Base-by-base conservation (phyloP, 1,140 invertebrate genomes). In the Meloidogyne floridensis region DNA sequence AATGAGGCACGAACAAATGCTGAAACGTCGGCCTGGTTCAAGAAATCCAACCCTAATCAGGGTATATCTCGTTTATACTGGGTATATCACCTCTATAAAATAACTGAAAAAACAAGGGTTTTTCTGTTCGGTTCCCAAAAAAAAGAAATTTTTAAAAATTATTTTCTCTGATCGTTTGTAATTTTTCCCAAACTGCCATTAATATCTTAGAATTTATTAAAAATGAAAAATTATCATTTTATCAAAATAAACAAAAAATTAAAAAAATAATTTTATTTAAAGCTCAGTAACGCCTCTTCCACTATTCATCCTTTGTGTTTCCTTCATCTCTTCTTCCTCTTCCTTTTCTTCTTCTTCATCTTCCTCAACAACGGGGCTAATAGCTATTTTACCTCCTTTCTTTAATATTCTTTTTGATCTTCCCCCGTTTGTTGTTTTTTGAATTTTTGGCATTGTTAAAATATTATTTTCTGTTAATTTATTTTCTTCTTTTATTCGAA, bases 291-390 rank as follows among this genome's bases (percentile, higher is more conserved):
- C 72, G 0, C 72, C 72, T 54, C 72, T 74, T 18, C 53, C n/a
- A 54, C 72, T 54, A 74, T 3, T 5, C 13, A 32, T 32, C 32
- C 32, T 32, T 32, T 32, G 32, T 32, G 32, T 4, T 5, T 42
- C 18, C 13, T 78, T 70, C 11, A 32, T 32, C n/a, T 70, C 3
- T n/a, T 8, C 11, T 20, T 65, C 59, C 10, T 65, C 15, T n/a
- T 71, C 54, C 2, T 71, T n/a, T 20, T 79, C 77, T 11, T 79
- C 77, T 47, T 56, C 59, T 51, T 79, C 77, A 2, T 65, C n/a
- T 51, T 79, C 77, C 13, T 79, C 77, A 9, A 72, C 65, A n/a
- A 79, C 77, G 10, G 77, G 77, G 72, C 77, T 79, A 18, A 79
- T 79, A 4, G 77, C 77, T 72, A 69, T 79, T 71, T 69, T 54